These are phyloP conservation scores for Scaptomyza parva DNA, from an alignment of 2,888 invertebrate species.

Conservation along the genomic window DNA sequence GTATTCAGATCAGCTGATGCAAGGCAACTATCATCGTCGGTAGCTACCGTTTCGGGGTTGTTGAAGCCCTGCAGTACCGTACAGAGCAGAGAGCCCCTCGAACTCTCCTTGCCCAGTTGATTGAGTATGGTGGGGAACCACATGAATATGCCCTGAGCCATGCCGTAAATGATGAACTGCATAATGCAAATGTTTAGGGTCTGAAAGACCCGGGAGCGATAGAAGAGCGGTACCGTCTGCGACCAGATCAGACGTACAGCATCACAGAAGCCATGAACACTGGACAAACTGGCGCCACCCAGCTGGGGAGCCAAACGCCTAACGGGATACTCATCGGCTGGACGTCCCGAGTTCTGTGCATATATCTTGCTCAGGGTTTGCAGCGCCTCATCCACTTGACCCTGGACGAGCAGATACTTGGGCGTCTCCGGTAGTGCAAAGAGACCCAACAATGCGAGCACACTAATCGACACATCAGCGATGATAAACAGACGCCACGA, in stretches of 20 bases:
- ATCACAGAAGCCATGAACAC: constrained; percentile 72
- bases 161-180: constrained; percentile 76
- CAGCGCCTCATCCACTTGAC: constrained; percentile 87
- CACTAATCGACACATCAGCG: constrained; percentile 88
- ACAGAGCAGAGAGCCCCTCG: constrained; percentile 81
- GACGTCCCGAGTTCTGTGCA: constrained; percentile 85
- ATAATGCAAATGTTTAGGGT: constrained; percentile 80
- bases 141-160: constrained; percentile 83
- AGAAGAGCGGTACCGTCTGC: constrained; percentile 82
- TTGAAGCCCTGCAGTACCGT: constrained; percentile 53
- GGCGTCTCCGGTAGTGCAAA: constrained; percentile 91
- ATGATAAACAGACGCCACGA: constrained; percentile 92
- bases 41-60: not conserved
- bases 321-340: constrained; percentile 86
- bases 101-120: constrained; percentile 79
- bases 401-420: constrained; percentile 89
- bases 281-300: constrained; percentile 75
- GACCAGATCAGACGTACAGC: constrained; percentile 80
- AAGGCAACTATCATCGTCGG: constrained; percentile 83
- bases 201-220: constrained; percentile 68
- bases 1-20: constrained; percentile 87
- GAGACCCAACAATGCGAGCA: constrained; percentile 87
- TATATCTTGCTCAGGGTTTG: constrained; percentile 87
- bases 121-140: constrained; percentile 84
- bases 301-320: constrained; percentile 72